Evolutionary conservation across 1,140 invertebrate species (phyloP).

Genomic region (Tetragonula clypearis): DNA sequence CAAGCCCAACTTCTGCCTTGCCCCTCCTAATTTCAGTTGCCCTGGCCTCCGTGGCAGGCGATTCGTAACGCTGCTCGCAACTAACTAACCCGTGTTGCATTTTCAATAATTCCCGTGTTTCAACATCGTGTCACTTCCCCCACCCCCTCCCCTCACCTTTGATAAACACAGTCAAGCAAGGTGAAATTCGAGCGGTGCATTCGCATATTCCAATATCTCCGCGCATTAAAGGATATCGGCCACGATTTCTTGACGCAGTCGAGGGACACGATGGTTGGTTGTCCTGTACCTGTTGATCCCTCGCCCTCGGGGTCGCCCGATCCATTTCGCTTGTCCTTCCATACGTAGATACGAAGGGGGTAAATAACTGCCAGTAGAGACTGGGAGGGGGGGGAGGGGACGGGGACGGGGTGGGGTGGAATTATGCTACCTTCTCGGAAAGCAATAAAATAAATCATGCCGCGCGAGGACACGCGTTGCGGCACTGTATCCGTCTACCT

Average conservation of each 20-base stretch:
- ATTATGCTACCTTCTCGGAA: slow-evolving; percentile 63
- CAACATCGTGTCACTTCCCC: no score
- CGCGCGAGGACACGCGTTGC: slow-evolving; percentile 61
- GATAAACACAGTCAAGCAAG: neutral
- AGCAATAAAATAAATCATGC: slow-evolving; percentile 70
- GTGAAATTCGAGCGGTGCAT: no score
- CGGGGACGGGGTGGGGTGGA: slow-evolving; percentile 10
- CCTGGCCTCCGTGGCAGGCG: neutral
- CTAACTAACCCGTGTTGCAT: neutral
- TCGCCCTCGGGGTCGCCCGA: slow-evolving; percentile 31
- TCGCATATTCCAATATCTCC: neutral
- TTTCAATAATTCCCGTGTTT: neutral
- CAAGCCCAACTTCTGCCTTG: slow-evolving; percentile 4
- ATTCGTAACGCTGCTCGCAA: neutral
- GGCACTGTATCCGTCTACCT: slow-evolving; percentile 35
- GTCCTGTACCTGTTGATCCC: slow-evolving; percentile 66
- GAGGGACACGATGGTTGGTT: slow-evolving; percentile 13
- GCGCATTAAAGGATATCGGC: neutral
- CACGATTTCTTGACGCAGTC: slow-evolving; percentile 17
- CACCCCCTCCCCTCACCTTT: no score
- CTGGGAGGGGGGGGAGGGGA: no score
- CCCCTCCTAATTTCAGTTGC: neutral
- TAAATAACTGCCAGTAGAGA: slow-evolving; percentile 60
- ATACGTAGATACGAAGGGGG: slow-evolving; percentile 5
- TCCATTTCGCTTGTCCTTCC: slow-evolving; percentile 35